A percentile compares a stretch with the other conserved stretches of the same genome.
These are phyloP conservation scores for Bos taurus DNA, from an alignment of 2,113 vertebrate species.

Conservation along the genomic window DNA sequence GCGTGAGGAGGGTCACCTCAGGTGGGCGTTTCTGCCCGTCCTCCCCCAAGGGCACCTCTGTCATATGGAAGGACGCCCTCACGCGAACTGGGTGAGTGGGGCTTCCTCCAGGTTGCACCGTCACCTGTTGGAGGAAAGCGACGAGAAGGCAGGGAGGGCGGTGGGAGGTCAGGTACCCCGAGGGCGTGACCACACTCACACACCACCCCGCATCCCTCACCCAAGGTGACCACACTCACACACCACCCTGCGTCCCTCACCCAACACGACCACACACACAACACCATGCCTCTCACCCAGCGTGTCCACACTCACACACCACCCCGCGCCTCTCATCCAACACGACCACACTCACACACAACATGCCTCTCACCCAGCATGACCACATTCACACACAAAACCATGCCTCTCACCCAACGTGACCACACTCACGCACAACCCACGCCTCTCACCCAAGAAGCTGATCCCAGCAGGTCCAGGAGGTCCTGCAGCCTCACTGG, in stretches of 20 bases:
- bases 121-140: neutral
- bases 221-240: too few relatives aligned
- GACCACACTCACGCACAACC: too few relatives aligned
- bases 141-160: accelerated
- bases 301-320: neutral
- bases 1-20: neutral
- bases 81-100: accelerated
- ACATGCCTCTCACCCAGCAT: accelerated
- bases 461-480: neutral
- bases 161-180: accelerated
- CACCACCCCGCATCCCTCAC: too few relatives aligned
- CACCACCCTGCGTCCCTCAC: too few relatives aligned
- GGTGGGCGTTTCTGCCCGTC: accelerated
- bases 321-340: accelerated
- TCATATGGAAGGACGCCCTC: accelerated
- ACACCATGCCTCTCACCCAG: too few relatives aligned
- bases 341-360: accelerated
- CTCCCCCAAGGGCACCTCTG: accelerated
- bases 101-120: accelerated
- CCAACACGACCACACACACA: accelerated
- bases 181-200: accelerated
- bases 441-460: too few relatives aligned
- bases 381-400: too few relatives aligned
- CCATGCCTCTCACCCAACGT: accelerated
- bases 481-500: accelerated